Conservation (phyloP, 1,140 invertebrate species). For the Drosophila sturtevanti region DNA sequence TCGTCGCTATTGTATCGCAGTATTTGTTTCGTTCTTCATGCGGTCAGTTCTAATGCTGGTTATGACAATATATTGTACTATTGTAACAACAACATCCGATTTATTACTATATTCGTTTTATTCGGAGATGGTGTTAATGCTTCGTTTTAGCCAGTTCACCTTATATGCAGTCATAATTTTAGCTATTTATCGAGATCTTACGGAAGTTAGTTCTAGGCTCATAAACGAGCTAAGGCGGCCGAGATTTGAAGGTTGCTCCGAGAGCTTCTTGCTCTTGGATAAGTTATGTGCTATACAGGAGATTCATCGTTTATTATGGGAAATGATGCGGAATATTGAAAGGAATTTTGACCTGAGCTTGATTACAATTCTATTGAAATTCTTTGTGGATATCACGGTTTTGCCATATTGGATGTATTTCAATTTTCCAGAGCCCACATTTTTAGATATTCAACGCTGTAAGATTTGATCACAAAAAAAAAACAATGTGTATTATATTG, state of each 20-base stretch:
- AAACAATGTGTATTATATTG: not conserved
- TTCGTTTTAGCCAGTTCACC: conserved; percentile 42
- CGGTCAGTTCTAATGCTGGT: not conserved
- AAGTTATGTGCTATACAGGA: conserved; percentile 31
- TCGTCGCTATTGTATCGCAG: conserved; percentile 23
- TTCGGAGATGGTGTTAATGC: conserved; percentile 48
- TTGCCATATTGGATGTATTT: conserved; percentile 61
- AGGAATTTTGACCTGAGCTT: conserved; percentile 43
- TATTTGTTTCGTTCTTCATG: conserved; percentile 9
- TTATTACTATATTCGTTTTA: conserved; percentile 29
- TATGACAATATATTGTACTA: not conserved
- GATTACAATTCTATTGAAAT: conserved; percentile 30
- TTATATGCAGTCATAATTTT: conserved; percentile 36
- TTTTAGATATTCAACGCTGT: not conserved
- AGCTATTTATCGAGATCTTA: conserved; percentile 47
- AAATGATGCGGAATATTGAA: conserved; percentile 40
- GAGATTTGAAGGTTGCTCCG: conserved; percentile 9
- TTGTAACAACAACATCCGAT: not conserved
- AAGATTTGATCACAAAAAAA: not conserved
- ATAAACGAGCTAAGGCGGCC: conserved; percentile 34
- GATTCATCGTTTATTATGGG: conserved; percentile 47
- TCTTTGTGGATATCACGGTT: conserved; percentile 42
- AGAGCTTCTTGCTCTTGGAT: conserved; percentile 3
- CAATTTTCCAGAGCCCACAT: not conserved
- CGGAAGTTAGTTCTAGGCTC: conserved; percentile 4